Percentiles rank a stretch among this genome's conserved stretches.
phyloP scores from a whole-genome alignment of 1,140 invertebrate genomes.

The Drosophila trapezifrons region DNA sequence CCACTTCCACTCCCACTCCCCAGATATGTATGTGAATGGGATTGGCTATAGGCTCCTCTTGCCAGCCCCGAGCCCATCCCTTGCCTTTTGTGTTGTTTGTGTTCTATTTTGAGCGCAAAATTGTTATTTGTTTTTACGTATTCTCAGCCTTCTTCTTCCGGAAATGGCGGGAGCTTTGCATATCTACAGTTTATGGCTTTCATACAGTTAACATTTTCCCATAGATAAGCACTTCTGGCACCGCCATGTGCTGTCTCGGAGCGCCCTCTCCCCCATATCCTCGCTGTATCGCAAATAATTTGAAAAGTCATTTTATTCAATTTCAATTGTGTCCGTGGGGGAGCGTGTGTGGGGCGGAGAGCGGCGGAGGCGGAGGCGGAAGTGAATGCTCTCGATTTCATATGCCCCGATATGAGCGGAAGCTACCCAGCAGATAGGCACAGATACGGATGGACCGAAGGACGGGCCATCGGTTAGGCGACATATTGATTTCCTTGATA shows the following conservation, averaged over 20 bases:
- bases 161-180: constrained; percentile 55
- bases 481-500: constrained; percentile 75
- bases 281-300: constrained; percentile 66
- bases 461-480: constrained; percentile 40
- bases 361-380: constrained; percentile 10
- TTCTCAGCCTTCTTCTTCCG: constrained; percentile 29
- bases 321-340: constrained; percentile 59
- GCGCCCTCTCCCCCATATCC: neutral
- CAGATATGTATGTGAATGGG: constrained; percentile 35
- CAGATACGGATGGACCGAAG: constrained; percentile 17
- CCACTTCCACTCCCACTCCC: neutral
- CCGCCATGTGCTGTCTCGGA: constrained; percentile 38
- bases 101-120: constrained; percentile 76
- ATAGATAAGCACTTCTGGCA: constrained; percentile 77
- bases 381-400: constrained; percentile 62
- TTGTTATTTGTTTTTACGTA: constrained; percentile 76
- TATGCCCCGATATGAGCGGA: constrained; percentile 56
- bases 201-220: constrained; percentile 77
- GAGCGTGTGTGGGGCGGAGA: neutral
- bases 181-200: constrained; percentile 78
- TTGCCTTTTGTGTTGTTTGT: constrained; percentile 60
- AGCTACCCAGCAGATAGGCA: constrained; percentile 35
- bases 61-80: constrained; percentile 9
- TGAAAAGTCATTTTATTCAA: constrained; percentile 78
- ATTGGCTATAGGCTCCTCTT: constrained; percentile 25